Percentiles rank a stretch among this genome's conserved stretches.
Evolutionary conservation across 2,113 vertebrate genomes (phyloP).

Genomic region (Ageneiosus marmoratus): DNA sequence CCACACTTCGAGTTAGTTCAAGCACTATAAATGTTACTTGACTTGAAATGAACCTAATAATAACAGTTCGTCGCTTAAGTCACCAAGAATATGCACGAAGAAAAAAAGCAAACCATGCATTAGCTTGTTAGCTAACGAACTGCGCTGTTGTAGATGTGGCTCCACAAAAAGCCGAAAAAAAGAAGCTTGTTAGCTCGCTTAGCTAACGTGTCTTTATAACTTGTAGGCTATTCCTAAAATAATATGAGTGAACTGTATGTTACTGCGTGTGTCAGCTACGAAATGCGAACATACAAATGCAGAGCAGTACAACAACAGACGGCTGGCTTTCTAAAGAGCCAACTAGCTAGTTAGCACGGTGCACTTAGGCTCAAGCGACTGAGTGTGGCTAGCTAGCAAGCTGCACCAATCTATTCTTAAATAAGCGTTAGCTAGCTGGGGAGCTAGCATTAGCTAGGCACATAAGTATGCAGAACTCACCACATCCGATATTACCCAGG

Average conservation of each 20-base stretch:
- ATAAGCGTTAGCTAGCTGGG: conserved; percentile 27
- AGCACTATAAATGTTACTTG: neutral
- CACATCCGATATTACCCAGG: conserved; percentile 82
- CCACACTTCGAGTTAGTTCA: neutral
- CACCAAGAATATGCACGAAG: conserved; percentile 16
- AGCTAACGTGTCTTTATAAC: neutral
- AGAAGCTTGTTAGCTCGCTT: neutral
- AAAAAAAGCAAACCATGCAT: conserved; percentile 13
- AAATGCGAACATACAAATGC: neutral
- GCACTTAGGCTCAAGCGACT: conserved; percentile 57
- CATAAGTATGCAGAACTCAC: conserved; percentile 76
- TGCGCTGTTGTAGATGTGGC: conserved; percentile 53
- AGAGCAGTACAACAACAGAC: neutral
- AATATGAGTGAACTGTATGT: neutral
- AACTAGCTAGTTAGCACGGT: conserved; percentile 17
- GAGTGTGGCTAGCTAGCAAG: conserved; percentile 64
- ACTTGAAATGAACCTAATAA: neutral
- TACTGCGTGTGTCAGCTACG: neutral
- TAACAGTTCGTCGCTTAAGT: neutral
- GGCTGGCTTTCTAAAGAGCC: conserved; percentile 2
- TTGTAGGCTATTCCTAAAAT: neutral
- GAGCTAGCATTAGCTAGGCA: conserved; percentile 49
- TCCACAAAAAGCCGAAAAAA: conserved; percentile 9
- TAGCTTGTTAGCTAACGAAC: conserved; percentile 61
- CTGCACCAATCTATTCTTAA: conserved; percentile 21